phyloP scores from a whole-genome alignment of 2,797 vertebrate genomes.

The Rhodeus uyekii region DNA sequence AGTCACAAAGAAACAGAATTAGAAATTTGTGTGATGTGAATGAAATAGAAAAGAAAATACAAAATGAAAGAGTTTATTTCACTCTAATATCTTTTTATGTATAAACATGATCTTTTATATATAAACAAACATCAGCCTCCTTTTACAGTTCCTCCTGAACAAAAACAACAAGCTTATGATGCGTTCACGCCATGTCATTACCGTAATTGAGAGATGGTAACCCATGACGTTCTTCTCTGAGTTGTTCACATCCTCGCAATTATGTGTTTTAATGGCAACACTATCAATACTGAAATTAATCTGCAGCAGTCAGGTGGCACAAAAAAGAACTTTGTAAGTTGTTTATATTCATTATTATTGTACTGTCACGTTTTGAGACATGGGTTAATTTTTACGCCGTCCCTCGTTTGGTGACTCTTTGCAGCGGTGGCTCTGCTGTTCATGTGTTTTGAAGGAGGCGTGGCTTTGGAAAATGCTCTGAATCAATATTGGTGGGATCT shows the following conservation, averaged over 20 bases:
- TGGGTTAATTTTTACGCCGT: too few species aligned
- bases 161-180: too few species aligned
- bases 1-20: slow-evolving; percentile 21
- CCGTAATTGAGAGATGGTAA: too few species aligned
- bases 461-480: too few species aligned
- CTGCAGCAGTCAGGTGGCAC: background rate
- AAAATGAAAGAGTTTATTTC: background rate
- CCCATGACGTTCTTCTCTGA: too few species aligned
- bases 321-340: background rate
- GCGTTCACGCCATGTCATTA: too few species aligned
- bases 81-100: too few species aligned
- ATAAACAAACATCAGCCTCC: too few species aligned
- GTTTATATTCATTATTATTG: background rate
- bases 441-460: too few species aligned
- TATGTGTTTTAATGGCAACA: background rate
- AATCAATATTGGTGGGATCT: background rate
- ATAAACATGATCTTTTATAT: too few species aligned
- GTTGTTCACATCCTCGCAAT: background rate
- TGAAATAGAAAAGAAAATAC: background rate
- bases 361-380: background rate
- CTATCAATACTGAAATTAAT: background rate
- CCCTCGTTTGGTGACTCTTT: background rate
- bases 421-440: background rate
- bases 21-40: background rate
- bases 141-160: too few species aligned